A percentile compares a stretch with the other conserved stretches of the same genome.
phyloP scores from a whole-genome alignment of 2,888 invertebrate genomes.

The Sipha maydis region DNA sequence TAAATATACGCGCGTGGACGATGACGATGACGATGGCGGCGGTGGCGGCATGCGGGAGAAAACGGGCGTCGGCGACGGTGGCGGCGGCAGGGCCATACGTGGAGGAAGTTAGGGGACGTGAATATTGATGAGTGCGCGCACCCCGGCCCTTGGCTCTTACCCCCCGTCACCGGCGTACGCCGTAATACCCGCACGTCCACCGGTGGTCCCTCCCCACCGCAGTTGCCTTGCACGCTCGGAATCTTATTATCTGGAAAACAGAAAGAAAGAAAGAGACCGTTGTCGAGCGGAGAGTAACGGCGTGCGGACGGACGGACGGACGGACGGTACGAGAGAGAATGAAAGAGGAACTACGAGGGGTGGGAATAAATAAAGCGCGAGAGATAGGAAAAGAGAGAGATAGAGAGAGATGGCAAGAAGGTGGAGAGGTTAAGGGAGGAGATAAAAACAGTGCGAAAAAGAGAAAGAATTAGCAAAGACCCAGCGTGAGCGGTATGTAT shows the following conservation, averaged over 20 bases:
- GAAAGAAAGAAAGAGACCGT: slow-evolving; percentile 55
- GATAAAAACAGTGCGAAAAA: slow-evolving; percentile 58
- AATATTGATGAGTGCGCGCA: slow-evolving; percentile 64
- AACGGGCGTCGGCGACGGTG: slow-evolving; percentile 9
- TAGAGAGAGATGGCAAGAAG: not conserved
- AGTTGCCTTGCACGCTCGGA: not conserved
- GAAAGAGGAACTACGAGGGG: not conserved
- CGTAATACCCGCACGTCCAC: not conserved
- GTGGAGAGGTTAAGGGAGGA: not conserved
- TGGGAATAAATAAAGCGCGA: not conserved
- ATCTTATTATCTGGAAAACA: slow-evolving; percentile 61
- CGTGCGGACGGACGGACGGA: not conserved
- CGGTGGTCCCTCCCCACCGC: not conserved
- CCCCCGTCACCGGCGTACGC: not conserved
- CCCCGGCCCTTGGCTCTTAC: slow-evolving; percentile 25
- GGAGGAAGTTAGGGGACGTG: slow-evolving; percentile 63
- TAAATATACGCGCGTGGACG: slow-evolving; percentile 51
- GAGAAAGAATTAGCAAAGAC: slow-evolving; percentile 60
- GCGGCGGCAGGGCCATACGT: slow-evolving; percentile 54
- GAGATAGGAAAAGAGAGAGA: not conserved
- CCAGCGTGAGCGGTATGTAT: not conserved
- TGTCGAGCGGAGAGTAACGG: not conserved
- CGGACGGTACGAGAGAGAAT: slow-evolving; percentile 11
- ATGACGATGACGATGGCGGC: slow-evolving; percentile 11
- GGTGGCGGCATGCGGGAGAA: slow-evolving; percentile 19